phyloP scores from a whole-genome alignment of 2,888 invertebrate species.

The Branchinecta sandiegonensis region DNA sequence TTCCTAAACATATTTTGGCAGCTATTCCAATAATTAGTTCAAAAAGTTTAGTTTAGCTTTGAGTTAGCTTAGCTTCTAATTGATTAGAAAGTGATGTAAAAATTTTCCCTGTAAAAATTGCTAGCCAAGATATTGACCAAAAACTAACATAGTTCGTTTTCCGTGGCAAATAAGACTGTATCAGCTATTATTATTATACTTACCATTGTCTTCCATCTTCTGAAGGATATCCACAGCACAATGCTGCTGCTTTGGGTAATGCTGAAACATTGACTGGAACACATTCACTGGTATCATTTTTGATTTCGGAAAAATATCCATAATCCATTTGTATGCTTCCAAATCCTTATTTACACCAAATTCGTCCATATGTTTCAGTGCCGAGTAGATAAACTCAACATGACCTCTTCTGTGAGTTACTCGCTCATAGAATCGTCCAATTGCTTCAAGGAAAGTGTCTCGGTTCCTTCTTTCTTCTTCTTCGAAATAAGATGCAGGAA shows the following conservation, averaged over 20 bases:
- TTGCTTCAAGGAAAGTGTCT: constrained; percentile 51
- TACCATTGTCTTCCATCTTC: constrained; percentile 88
- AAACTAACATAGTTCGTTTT: neutral
- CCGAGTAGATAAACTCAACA: constrained; percentile 85
- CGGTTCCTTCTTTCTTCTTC: constrained; percentile 26
- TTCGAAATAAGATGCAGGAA: constrained; percentile 21
- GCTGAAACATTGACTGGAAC: constrained; percentile 76
- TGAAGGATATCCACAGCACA: constrained; percentile 76
- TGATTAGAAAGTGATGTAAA: no score
- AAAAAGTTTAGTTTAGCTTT: no score
- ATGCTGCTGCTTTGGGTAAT: constrained; percentile 90
- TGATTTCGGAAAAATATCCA: constrained; percentile 76
- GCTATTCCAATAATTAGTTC: no score
- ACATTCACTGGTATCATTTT: constrained; percentile 65
- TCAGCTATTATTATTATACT: constrained; percentile 24
- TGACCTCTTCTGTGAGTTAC: constrained; percentile 62
- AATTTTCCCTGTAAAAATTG: no score
- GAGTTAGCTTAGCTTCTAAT: no score
- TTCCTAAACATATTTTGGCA: no score
- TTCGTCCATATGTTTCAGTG: constrained; percentile 69
- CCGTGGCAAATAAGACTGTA: neutral
- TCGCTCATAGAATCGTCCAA: constrained; percentile 54
- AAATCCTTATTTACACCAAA: constrained; percentile 77
- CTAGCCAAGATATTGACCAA: neutral
- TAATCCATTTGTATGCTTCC: constrained; percentile 66